Evolutionary conservation across 1,140 invertebrate genomes (phyloP).

Genomic region (Thaumatotibia leucotreta): DNA sequence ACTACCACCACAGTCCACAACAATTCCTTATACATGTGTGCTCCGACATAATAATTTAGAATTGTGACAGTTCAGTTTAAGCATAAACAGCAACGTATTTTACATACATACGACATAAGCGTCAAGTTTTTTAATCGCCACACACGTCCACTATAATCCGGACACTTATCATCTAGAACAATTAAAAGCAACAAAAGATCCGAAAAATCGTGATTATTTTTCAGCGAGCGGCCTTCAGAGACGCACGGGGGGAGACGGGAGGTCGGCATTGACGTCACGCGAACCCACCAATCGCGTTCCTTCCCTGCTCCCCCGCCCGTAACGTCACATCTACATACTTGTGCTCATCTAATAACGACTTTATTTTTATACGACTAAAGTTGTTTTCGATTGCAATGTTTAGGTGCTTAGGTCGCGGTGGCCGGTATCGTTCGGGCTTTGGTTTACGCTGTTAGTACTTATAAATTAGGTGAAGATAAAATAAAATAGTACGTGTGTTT

Average conservation of each 20-base stretch:
- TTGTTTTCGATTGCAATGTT: not conserved
- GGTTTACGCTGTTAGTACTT: not conserved
- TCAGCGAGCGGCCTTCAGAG: not conserved
- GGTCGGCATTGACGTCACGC: not conserved
- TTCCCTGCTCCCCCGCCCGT: not conserved
- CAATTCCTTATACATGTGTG: no score
- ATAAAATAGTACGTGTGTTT: not conserved
- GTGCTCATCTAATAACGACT: not conserved
- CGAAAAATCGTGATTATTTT: not conserved
- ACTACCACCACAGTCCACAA: no score
- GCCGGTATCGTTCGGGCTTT: not conserved
- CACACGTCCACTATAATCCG: not conserved
- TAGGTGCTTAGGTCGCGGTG: not conserved
- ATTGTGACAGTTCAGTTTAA: no score
- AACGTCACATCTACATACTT: not conserved
- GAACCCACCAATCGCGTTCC: not conserved
- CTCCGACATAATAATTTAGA: no score
- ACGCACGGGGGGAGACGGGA: not conserved
- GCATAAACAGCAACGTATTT: not conserved
- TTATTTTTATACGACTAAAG: not conserved
- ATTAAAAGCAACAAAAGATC: not conserved
- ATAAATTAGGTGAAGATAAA: not conserved
- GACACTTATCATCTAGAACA: not conserved
- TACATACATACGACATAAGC: not conserved
- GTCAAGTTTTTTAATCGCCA: not conserved